Evolutionary conservation across 2,888 invertebrate genomes (phyloP).

Genomic region (Mystacides longicornis): DNA sequence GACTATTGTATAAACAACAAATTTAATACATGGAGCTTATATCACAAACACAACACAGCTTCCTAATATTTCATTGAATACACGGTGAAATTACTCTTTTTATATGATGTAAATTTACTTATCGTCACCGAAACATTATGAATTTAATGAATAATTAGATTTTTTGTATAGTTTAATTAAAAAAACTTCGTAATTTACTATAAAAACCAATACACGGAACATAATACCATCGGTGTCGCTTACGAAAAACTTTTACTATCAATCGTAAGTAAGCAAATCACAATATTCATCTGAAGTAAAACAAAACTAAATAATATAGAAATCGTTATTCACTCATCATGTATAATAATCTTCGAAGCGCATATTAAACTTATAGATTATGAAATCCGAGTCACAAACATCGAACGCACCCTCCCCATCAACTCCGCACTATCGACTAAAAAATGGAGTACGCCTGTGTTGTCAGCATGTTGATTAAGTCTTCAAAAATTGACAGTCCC

Average conservation of each 20-base stretch:
- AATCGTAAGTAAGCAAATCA: background rate
- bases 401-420: constrained; percentile 8
- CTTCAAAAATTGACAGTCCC: too few species aligned
- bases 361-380: constrained; percentile 15
- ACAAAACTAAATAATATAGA: background rate
- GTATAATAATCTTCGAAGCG: constrained; percentile 9
- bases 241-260: too few species aligned
- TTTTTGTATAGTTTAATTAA: background rate
- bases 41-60: background rate
- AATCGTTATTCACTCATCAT: constrained; percentile 7
- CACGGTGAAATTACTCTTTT: background rate
- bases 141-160: background rate
- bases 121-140: background rate
- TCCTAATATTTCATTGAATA: background rate
- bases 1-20: background rate
- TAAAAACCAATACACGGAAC: background rate
- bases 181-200: background rate
- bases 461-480: constrained; percentile 9
- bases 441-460: constrained; percentile 11
- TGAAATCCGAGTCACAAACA: constrained; percentile 13
- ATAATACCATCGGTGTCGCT: too few species aligned
- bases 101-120: background rate
- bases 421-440: constrained; percentile 13
- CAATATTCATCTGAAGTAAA: background rate
- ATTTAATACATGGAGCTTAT: background rate